A percentile compares a stretch with the other conserved stretches of the same genome.
Evolutionary conservation across 2,797 vertebrate species (phyloP).

Genomic region (Eleutherodactylus coqui): DNA sequence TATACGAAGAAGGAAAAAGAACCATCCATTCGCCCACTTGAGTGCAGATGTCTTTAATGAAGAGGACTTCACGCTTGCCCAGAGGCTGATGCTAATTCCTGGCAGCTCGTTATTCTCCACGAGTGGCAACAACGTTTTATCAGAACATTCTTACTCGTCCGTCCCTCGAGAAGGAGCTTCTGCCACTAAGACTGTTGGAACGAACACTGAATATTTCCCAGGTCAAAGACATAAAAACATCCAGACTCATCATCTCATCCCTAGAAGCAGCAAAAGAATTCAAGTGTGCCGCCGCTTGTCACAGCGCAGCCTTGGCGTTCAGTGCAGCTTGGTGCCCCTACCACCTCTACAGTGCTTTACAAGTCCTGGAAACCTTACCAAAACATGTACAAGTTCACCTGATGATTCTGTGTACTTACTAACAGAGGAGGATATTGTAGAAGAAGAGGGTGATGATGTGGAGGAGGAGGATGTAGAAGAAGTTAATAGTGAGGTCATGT

Average conservation of each 20-base stretch:
- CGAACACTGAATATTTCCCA: not conserved
- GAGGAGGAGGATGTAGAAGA: not conserved
- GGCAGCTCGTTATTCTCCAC: not conserved
- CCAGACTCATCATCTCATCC: not conserved
- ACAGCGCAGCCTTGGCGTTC: not conserved
- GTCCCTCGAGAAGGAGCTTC: not conserved
- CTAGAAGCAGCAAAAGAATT: not conserved
- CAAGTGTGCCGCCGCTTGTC: not conserved
- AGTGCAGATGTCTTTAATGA: slow-evolving; percentile 1
- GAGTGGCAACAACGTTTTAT: not conserved
- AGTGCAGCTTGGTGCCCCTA: not conserved
- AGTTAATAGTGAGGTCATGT: not conserved
- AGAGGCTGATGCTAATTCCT: not conserved
- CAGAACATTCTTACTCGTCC: slow-evolving; percentile 4
- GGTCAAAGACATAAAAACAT: slow-evolving; percentile 16
- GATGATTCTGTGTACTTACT: not conserved
- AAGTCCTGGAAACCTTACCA: not conserved
- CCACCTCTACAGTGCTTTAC: not conserved
- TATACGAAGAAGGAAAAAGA: not conserved
- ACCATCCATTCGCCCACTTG: not conserved
- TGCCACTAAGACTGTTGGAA: not conserved
- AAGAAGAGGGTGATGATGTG: not conserved
- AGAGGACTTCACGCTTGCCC: not conserved
- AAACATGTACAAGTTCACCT: not conserved
- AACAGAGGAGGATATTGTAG: not conserved